Percentiles rank a stretch among this genome's conserved stretches.
Evolutionary conservation across 2,888 invertebrate species (phyloP).

Genomic region (Caenorhabditis uteleia): DNA sequence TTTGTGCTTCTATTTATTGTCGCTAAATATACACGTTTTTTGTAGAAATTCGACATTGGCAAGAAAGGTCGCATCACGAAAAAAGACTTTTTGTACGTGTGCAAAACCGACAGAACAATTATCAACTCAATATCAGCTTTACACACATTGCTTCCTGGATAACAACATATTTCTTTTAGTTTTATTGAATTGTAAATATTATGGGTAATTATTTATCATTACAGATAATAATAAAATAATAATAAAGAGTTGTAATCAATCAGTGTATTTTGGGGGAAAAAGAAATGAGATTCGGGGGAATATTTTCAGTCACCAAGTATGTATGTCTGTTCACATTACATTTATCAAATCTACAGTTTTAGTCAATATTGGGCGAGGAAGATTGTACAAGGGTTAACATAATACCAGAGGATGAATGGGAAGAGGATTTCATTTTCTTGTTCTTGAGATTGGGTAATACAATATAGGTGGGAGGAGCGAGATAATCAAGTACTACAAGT

Average conservation of each 20-base stretch:
- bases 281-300: no score
- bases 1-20: constrained; percentile 3
- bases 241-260: no score
- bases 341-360: no score
- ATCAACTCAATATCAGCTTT: constrained; percentile 56
- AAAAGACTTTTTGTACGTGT: constrained; percentile 58
- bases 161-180: no score
- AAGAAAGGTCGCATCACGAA: constrained; percentile 57
- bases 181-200: background rate
- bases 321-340: background rate
- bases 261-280: no score
- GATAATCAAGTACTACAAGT: no score
- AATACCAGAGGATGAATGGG: no score
- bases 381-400: no score
- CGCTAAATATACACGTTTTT: background rate
- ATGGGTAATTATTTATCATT: background rate
- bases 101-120: constrained; percentile 56
- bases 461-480: no score
- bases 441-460: no score
- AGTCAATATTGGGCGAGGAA: no score
- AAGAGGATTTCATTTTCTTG: no score
- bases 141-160: constrained; percentile 57
- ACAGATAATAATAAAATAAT: background rate
- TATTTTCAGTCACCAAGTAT: background rate
- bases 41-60: constrained; percentile 60